phyloP scores from a whole-genome alignment of 2,888 invertebrate genomes.

The Coenonympha glycerion region DNA sequence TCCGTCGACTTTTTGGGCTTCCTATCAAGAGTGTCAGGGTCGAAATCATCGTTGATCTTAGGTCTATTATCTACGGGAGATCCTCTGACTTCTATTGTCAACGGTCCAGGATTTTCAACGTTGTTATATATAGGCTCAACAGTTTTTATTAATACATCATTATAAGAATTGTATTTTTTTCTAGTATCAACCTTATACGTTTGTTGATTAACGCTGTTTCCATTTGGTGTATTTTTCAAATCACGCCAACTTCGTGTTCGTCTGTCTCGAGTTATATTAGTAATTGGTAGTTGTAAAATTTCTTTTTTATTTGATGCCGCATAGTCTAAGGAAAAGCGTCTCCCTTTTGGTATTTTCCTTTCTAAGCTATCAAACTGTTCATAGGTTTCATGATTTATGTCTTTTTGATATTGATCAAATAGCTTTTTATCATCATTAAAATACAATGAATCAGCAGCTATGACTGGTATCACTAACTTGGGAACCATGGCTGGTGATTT shows the following conservation, averaged over 20 bases:
- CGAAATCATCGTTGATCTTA: slow-evolving; percentile 84
- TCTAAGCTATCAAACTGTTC: slow-evolving; percentile 63
- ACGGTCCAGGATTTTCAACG: slow-evolving; percentile 80
- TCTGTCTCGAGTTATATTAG: slow-evolving; percentile 45
- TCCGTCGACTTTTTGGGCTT: slow-evolving; percentile 70
- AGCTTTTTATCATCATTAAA: slow-evolving; percentile 58
- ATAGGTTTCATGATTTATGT: slow-evolving; percentile 40
- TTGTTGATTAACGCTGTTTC: slow-evolving; percentile 41
- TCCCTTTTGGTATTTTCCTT: slow-evolving; percentile 45
- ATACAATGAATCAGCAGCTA: slow-evolving; percentile 61
- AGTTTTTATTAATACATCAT: slow-evolving; percentile 82
- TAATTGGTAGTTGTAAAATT: slow-evolving; percentile 38
- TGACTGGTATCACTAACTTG: slow-evolving; percentile 64
- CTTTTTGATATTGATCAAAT: slow-evolving; percentile 42
- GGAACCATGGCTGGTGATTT: slow-evolving; percentile 52
- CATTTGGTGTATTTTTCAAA: slow-evolving; percentile 46
- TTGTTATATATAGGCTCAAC: slow-evolving; percentile 74
- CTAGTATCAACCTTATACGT: slow-evolving; percentile 48
- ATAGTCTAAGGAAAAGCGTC: slow-evolving; percentile 62
- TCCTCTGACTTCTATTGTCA: slow-evolving; percentile 88
- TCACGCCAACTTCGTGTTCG: slow-evolving; percentile 65
- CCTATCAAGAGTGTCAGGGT: slow-evolving; percentile 89
- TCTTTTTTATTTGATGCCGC: slow-evolving; percentile 61
- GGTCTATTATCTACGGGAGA: slow-evolving; percentile 81
- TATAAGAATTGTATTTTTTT: slow-evolving; percentile 65